Conservation (phyloP, 2,888 invertebrate species). For the Noctua janthina region DNA sequence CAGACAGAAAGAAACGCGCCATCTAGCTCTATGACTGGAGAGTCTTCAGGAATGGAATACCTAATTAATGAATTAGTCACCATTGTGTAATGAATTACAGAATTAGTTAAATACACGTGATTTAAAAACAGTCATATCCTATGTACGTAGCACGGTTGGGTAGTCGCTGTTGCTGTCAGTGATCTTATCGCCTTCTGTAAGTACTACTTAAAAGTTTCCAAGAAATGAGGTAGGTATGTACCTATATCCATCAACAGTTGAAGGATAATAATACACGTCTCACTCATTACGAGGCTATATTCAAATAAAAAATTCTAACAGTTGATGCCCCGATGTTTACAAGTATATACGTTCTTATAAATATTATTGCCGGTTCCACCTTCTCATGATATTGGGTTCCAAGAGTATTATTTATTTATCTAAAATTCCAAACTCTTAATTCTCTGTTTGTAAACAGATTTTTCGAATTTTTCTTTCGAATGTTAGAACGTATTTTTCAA, state of each 20-base stretch:
- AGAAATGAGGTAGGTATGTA: slow-evolving; percentile 36
- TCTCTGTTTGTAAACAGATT: slow-evolving; percentile 2
- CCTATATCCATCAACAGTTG: slow-evolving; percentile 11
- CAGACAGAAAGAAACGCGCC: too few relatives aligned
- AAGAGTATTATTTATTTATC: background rate
- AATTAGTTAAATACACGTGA: slow-evolving; percentile 24
- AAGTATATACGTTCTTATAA: slow-evolving; percentile 22
- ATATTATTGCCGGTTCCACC: slow-evolving; percentile 38
- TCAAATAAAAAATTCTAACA: slow-evolving; percentile 16
- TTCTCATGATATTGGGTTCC: slow-evolving; percentile 27
- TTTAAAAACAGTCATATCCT: slow-evolving; percentile 44
- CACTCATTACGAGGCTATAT: slow-evolving; percentile 18
- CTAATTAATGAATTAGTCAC: slow-evolving; percentile 18
- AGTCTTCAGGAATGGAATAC: background rate
- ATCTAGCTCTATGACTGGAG: too few relatives aligned
- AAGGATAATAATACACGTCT: slow-evolving; percentile 24
- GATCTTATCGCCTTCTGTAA: slow-evolving; percentile 43
- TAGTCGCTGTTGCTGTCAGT: slow-evolving; percentile 19
- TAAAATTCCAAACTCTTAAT: background rate
- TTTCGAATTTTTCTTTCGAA: background rate
- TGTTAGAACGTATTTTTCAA: background rate
- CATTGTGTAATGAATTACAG: slow-evolving; percentile 18
- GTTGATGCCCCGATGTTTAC: slow-evolving; percentile 24
- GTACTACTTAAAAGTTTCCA: slow-evolving; percentile 42
- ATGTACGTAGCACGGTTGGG: slow-evolving; percentile 5